These are phyloP conservation scores for Eira barbara DNA, from an alignment of 2,113 vertebrate species.

Conservation along the genomic window DNA sequence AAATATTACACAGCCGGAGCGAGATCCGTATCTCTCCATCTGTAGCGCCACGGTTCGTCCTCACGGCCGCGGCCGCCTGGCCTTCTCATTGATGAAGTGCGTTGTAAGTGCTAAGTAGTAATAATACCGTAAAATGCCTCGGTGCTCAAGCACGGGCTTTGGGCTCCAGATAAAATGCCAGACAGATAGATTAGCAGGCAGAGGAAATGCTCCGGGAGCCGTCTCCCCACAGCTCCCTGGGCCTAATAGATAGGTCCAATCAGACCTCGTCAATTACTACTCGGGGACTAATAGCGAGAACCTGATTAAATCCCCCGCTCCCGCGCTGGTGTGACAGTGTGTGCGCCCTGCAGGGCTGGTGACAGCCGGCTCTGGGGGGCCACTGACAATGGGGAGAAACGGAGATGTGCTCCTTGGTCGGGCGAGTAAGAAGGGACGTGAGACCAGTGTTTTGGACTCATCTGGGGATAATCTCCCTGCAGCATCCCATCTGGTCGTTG, in stretches of 20 bases:
- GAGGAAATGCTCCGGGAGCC: not conserved
- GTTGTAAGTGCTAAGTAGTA: slow-evolving; percentile 58
- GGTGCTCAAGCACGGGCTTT: not conserved
- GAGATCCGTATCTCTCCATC: not conserved
- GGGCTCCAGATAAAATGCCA: slow-evolving; percentile 63
- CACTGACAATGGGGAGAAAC: rapidly evolving
- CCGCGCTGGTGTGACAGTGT: not conserved
- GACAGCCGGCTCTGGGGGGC: not conserved
- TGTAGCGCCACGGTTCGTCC: rapidly evolving
- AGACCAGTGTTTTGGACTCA: rapidly evolving
- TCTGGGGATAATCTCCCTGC: rapidly evolving
- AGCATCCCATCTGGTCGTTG: rapidly evolving
- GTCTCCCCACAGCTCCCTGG: not conserved
- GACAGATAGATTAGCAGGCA: slow-evolving; percentile 57
- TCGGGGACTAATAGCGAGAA: slow-evolving; percentile 5
- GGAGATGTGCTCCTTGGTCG: rapidly evolving
- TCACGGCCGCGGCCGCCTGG: rapidly evolving
- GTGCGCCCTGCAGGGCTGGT: not conserved
- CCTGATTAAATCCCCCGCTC: slow-evolving; percentile 25
- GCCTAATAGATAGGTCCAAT: slow-evolving; percentile 57
- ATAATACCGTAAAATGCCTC: slow-evolving; percentile 55
- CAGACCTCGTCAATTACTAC: slow-evolving; percentile 54
- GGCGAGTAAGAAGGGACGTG: rapidly evolving
- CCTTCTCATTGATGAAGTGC: slow-evolving; percentile 57
- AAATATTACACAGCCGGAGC: not conserved